phyloP scores from a whole-genome alignment of 2,797 vertebrate genomes.

The Pteropus rufus region DNA sequence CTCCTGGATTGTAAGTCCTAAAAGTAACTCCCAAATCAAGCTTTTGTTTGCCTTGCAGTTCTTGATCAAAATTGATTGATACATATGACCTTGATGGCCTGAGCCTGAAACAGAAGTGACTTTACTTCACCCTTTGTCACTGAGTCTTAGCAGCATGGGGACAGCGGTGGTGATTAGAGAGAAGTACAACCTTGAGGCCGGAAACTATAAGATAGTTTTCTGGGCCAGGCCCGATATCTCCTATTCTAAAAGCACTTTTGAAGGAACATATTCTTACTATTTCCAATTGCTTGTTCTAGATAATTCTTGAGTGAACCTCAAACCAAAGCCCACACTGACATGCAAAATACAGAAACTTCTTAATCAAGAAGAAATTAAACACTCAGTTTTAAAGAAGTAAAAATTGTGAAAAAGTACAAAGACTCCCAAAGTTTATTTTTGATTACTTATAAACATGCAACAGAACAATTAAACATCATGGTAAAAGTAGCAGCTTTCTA shows the following conservation, averaged over 20 bases:
- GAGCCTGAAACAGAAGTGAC: not conserved
- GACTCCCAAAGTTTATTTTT: conserved; percentile 87
- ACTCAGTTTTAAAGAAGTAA: conserved; percentile 87
- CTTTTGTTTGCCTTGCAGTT: no score
- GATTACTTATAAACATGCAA: conserved; percentile 93
- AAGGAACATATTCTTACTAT: conserved; percentile 86
- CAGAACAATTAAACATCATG: conserved; percentile 87
- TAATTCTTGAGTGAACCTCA: conserved; percentile 86
- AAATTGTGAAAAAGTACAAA: conserved; percentile 87
- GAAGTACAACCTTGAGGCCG: no score
- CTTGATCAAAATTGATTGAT: no score
- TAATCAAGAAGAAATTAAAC: conserved; percentile 81
- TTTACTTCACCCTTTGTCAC: no score
- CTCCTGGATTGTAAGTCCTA: no score
- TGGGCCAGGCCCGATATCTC: no score
- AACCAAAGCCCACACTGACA: conserved; percentile 87
- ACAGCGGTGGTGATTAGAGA: no score
- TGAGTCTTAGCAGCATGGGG: no score
- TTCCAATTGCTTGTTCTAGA: conserved; percentile 88
- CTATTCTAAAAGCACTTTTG: conserved; percentile 15
- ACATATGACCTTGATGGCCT: not conserved
- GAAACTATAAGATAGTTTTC: no score
- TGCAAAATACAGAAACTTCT: conserved; percentile 85
- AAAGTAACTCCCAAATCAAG: no score
- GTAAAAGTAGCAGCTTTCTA: conserved; percentile 87